phyloP scores from a whole-genome alignment of 2,888 invertebrate genomes.

The Choristoneura rosaceana region DNA sequence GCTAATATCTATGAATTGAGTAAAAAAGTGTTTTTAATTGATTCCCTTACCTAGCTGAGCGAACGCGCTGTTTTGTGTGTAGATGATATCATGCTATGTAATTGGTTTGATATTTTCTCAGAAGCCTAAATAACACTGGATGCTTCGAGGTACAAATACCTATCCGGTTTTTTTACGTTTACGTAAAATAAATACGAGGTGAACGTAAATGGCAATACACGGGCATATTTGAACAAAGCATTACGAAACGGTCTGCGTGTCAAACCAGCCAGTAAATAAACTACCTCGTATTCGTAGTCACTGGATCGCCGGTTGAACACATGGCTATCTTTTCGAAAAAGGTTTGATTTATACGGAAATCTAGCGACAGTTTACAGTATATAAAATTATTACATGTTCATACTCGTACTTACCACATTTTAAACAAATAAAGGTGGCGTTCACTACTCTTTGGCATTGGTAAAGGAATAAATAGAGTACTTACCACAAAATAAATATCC shows the following conservation, averaged over 20 bases:
- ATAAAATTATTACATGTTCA: neutral
- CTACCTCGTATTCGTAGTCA: neutral
- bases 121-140: constrained; percentile 33
- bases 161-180: constrained; percentile 39
- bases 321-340: neutral
- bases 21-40: neutral
- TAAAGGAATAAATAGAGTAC: too few species aligned
- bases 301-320: neutral
- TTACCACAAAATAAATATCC: neutral
- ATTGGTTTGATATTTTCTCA: constrained; percentile 20
- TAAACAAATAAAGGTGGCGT: neutral
- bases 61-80: neutral
- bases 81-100: constrained; percentile 24
- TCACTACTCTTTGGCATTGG: neutral
- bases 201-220: constrained; percentile 33
- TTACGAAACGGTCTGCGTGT: constrained; percentile 35
- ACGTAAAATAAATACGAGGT: constrained; percentile 37
- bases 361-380: too few species aligned
- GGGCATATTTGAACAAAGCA: constrained; percentile 30
- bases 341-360: neutral
- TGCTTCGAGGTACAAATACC: constrained; percentile 29
- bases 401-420: neutral
- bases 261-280: constrained; percentile 20
- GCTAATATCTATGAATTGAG: too few species aligned
- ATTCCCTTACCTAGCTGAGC: neutral